Percentiles rank a stretch among this genome's conserved stretches.
phyloP scores from a whole-genome alignment of 2,113 vertebrate species.

The Australoheros scitulus region DNA sequence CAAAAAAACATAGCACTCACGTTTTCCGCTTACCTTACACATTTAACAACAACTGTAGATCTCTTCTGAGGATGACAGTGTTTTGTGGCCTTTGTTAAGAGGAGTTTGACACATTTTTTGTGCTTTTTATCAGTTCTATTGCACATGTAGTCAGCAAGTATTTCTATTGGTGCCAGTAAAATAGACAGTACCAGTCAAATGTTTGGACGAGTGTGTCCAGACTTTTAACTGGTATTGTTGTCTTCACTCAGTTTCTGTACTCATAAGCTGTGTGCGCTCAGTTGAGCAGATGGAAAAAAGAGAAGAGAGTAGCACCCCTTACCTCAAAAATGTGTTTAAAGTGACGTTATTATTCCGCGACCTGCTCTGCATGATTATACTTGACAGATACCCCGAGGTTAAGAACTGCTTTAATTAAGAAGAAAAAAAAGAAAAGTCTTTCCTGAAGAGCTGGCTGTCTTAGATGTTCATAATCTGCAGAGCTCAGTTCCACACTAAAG shows the following conservation, averaged over 20 bases:
- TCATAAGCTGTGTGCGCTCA: background rate
- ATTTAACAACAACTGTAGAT: no score
- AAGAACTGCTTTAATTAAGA: background rate
- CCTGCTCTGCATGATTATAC: background rate
- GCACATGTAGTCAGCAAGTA: background rate
- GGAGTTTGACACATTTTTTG: no score
- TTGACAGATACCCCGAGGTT: background rate
- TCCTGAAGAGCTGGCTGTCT: background rate
- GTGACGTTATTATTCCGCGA: background rate
- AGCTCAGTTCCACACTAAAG: conserved; percentile 15
- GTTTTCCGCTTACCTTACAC: background rate
- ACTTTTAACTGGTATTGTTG: background rate
- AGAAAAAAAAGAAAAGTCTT: background rate
- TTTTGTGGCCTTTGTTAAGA: no score
- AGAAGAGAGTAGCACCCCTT: background rate
- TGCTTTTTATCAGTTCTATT: background rate
- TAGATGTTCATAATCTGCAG: conserved; percentile 1
- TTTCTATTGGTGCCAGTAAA: background rate
- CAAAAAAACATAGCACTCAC: background rate
- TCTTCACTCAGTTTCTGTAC: background rate
- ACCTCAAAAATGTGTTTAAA: background rate
- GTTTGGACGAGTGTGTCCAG: no score
- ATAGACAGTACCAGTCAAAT: background rate
- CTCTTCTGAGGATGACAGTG: no score
- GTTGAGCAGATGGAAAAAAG: background rate